Percentiles rank a stretch among this genome's conserved stretches.
These are phyloP conservation scores for Biston betularia DNA, from an alignment of 2,888 invertebrate genomes.

Conservation along the genomic window DNA sequence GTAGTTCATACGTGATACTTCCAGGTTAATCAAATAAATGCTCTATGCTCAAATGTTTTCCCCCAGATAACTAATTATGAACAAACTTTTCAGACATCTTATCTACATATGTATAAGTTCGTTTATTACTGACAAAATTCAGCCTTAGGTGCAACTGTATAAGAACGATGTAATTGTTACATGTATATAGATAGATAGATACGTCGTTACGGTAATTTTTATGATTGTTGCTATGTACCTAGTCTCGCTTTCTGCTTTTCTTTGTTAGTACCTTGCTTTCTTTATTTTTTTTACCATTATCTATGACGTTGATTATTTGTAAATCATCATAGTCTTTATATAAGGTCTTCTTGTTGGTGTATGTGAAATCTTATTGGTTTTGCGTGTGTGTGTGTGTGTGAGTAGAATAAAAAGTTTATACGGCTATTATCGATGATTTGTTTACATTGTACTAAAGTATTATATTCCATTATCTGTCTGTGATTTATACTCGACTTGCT, in stretches of 20 bases:
- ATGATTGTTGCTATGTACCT: conserved; percentile 56
- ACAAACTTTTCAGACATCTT: conserved; percentile 43
- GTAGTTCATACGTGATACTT: conserved; percentile 43
- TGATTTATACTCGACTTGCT: too few relatives aligned
- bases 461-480: too few relatives aligned
- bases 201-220: conserved; percentile 56
- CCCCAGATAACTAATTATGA: conserved; percentile 38
- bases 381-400: too few relatives aligned
- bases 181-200: too few relatives aligned
- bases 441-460: too few relatives aligned
- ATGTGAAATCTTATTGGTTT: too few relatives aligned
- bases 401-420: too few relatives aligned
- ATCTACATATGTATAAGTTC: conserved; percentile 48
- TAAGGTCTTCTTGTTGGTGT: too few relatives aligned
- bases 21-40: conserved; percentile 51
- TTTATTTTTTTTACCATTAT: conserved; percentile 28
- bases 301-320: background rate
- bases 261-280: conserved; percentile 49
- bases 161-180: conserved; percentile 43
- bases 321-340: too few relatives aligned
- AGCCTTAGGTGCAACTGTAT: conserved; percentile 51
- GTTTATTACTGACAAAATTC: conserved; percentile 52
- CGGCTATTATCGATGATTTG: too few relatives aligned
- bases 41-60: conserved; percentile 37
- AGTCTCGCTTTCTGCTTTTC: conserved; percentile 74